phyloP scores from a whole-genome alignment of 2,888 invertebrate genomes.

The Tillus elongatus region DNA sequence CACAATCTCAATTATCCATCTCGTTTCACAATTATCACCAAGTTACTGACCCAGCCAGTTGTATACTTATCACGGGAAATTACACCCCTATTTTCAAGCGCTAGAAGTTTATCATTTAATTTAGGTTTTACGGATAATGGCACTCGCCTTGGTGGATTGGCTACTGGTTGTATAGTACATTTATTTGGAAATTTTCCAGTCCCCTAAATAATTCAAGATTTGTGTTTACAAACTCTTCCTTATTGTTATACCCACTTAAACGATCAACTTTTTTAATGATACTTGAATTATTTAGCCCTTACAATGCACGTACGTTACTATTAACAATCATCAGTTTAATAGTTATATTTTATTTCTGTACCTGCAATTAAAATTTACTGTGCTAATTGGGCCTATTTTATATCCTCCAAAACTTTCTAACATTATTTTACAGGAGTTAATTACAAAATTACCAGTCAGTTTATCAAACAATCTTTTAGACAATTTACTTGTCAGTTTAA shows the following conservation, averaged over 20 bases:
- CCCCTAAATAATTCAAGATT: constrained; percentile 14
- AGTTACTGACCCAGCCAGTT: constrained; percentile 20
- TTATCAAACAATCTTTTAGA: too few relatives aligned
- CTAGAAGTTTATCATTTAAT: constrained; percentile 10
- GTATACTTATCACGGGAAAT: constrained; percentile 14
- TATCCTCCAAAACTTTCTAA: too few relatives aligned
- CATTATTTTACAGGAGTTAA: too few relatives aligned
- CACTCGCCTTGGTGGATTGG: constrained; percentile 10
- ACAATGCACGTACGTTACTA: constrained; percentile 7
- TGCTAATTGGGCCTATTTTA: too few relatives aligned
- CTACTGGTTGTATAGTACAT: constrained; percentile 13
- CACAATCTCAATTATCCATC: constrained; percentile 24
- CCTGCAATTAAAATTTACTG: too few relatives aligned
- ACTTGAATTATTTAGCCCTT: constrained; percentile 11
- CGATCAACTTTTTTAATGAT: too few relatives aligned
- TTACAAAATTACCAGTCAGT: too few relatives aligned
- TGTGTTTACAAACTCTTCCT: constrained; percentile 8
- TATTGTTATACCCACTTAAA: too few relatives aligned
- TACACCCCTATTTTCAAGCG: constrained; percentile 11
- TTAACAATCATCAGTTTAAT: neutral
- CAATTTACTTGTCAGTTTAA: too few relatives aligned
- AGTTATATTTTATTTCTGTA: too few relatives aligned
- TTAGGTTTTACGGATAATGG: constrained; percentile 11
- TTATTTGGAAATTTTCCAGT: constrained; percentile 10
- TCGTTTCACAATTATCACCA: constrained; percentile 25